These are phyloP conservation scores for Cynaeus angustus DNA, from an alignment of 2,888 invertebrate species.

Conservation along the genomic window DNA sequence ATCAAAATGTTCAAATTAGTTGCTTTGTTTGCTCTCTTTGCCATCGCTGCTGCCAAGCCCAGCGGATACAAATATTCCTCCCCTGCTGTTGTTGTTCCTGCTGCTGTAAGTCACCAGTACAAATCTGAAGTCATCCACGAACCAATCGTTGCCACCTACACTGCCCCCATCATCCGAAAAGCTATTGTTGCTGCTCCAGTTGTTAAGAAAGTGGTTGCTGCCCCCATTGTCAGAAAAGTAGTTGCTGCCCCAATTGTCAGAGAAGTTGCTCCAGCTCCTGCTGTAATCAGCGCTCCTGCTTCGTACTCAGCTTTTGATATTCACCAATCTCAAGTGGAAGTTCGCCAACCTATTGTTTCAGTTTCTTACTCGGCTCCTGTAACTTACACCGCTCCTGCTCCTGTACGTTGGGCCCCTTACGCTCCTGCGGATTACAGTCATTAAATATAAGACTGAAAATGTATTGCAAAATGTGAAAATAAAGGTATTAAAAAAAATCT, in stretches of 20 bases:
- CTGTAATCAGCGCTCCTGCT: constrained; percentile 12
- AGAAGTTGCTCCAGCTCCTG: constrained; percentile 10
- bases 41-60: constrained; percentile 73
- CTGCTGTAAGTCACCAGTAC: constrained; percentile 53
- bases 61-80: constrained; percentile 60
- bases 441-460: background rate
- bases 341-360: too few relatives aligned
- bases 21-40: constrained; percentile 75
- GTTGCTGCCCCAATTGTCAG: constrained; percentile 32
- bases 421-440: too few relatives aligned
- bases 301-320: background rate
- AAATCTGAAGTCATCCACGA: constrained; percentile 53
- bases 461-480: background rate
- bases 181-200: constrained; percentile 40
- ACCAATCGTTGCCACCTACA: constrained; percentile 51
- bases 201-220: constrained; percentile 44
- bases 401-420: too few relatives aligned
- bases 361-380: too few relatives aligned
- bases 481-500: background rate
- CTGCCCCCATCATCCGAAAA: constrained; percentile 40
- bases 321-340: too few relatives aligned
- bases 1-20: constrained; percentile 63
- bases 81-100: constrained; percentile 50
- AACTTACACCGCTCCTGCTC: too few relatives aligned
- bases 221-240: constrained; percentile 60